A percentile compares a stretch with the other conserved stretches of the same genome.
Evolutionary conservation across 2,113 vertebrate species (phyloP).

Genomic region (Megaceryle torquata): DNA sequence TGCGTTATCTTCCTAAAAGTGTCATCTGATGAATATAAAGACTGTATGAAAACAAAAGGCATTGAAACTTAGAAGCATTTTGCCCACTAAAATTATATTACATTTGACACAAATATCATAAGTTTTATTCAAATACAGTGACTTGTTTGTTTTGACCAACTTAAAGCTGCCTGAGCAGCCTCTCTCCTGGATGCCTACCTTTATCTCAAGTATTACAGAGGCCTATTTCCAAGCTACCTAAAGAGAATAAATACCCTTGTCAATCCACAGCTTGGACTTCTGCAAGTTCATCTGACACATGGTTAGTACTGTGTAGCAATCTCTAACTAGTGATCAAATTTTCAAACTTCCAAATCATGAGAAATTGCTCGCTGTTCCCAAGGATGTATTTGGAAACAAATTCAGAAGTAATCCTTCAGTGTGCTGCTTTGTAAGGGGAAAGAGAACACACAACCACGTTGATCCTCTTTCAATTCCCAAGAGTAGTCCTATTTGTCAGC

Average conservation of each 20-base stretch:
- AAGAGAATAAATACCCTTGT: neutral
- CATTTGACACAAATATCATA: neutral
- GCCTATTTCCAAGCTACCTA: neutral
- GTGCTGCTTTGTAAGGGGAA: neutral
- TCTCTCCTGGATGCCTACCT: neutral
- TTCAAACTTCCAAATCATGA: neutral
- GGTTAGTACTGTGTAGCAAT: neutral
- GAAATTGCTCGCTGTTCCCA: neutral
- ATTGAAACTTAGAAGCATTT: neutral
- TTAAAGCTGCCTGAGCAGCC: neutral
- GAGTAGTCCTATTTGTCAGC: neutral
- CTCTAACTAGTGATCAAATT: neutral
- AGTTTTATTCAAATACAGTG: neutral
- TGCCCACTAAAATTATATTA: neutral
- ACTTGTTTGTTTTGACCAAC: neutral
- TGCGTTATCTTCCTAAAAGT: neutral
- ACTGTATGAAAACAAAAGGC: neutral
- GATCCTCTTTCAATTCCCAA: neutral
- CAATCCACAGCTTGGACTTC: neutral
- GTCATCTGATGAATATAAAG: neutral
- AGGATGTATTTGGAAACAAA: neutral
- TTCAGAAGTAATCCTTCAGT: fast-evolving
- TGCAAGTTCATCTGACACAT: neutral
- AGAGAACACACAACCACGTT: neutral
- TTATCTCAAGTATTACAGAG: neutral